A percentile compares a stretch with the other conserved stretches of the same genome.
Evolutionary conservation across 2,888 invertebrate species (phyloP).

Genomic region (Epiblema foenella): DNA sequence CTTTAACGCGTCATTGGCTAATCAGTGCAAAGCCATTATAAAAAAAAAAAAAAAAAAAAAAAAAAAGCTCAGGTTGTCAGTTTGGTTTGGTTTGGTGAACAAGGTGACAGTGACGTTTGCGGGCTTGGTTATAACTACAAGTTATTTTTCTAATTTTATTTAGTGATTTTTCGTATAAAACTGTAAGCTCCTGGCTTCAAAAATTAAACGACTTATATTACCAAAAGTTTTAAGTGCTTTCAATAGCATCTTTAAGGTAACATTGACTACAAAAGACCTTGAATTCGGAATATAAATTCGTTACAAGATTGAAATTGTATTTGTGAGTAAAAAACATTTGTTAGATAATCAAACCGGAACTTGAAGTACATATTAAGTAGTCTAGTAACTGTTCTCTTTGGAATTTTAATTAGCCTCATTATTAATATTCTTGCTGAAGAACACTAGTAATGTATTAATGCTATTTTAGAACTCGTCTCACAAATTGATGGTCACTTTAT

Average conservation of each 20-base stretch:
- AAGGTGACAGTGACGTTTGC: not conserved
- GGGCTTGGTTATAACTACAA: not conserved
- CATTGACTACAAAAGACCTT: conserved; percentile 27
- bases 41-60: no score
- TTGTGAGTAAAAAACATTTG: conserved; percentile 42
- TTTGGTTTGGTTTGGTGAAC: no score
- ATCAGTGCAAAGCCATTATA: no score
- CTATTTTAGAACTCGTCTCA: not conserved
- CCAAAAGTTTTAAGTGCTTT: conserved; percentile 36
- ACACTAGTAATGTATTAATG: not conserved
- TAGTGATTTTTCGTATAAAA: conserved; percentile 9
- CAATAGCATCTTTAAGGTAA: conserved; percentile 41
- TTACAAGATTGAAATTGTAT: conserved; percentile 33
- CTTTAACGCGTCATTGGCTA: no score
- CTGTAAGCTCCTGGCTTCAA: not conserved
- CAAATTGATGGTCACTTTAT: not conserved
- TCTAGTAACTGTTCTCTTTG: not conserved
- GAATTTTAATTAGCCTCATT: not conserved
- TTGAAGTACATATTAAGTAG: conserved; percentile 11
- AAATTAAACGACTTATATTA: conserved; percentile 31
- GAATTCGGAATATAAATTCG: conserved; percentile 37
- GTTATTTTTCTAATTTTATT: conserved; percentile 21
- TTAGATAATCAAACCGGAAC: conserved; percentile 23
- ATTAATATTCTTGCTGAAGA: not conserved
- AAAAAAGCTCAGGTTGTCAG: no score